Percentiles rank a stretch among this genome's conserved stretches.
Evolutionary conservation across 2,113 vertebrate species (phyloP).

Genomic region (Ranitomeya imitator): DNA sequence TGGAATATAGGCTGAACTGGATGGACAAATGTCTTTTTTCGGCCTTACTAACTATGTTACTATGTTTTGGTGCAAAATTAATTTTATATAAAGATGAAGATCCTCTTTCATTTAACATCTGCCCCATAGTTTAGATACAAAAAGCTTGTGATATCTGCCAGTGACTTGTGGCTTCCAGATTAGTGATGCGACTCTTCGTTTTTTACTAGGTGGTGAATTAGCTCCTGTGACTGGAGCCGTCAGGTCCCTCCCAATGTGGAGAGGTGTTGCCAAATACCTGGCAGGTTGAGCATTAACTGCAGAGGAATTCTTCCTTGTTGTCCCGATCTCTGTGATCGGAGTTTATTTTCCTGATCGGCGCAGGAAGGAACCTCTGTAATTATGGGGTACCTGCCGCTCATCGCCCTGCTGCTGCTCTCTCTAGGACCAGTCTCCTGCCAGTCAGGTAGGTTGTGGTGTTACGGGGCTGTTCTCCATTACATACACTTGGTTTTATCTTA

Average conservation of each 20-base stretch:
- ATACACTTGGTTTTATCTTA: no score
- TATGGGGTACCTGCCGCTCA: slow-evolving; percentile 64
- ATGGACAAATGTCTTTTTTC: no score
- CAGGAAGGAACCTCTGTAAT: not conserved
- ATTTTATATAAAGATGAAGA: no score
- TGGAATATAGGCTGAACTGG: no score
- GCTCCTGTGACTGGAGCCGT: slow-evolving; percentile 9
- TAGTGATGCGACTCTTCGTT: not conserved
- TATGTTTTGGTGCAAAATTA: no score
- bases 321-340: not conserved
- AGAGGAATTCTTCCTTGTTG: slow-evolving; percentile 13
- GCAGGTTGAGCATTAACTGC: slow-evolving; percentile 22
- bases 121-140: no score
- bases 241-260: slow-evolving; percentile 35
- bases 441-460: slow-evolving; percentile 64
- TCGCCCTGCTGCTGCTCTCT: slow-evolving; percentile 50
- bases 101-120: no score
- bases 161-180: no score
- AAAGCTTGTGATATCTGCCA: no score
- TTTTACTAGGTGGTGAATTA: not conserved
- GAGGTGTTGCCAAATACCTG: slow-evolving; percentile 22
- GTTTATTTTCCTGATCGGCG: not conserved
- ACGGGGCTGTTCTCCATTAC: no score
- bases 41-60: no score
- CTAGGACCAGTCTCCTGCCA: slow-evolving; percentile 66